Conservation (phyloP, 1,140 invertebrate species). For the Coptotermes formosanus region DNA sequence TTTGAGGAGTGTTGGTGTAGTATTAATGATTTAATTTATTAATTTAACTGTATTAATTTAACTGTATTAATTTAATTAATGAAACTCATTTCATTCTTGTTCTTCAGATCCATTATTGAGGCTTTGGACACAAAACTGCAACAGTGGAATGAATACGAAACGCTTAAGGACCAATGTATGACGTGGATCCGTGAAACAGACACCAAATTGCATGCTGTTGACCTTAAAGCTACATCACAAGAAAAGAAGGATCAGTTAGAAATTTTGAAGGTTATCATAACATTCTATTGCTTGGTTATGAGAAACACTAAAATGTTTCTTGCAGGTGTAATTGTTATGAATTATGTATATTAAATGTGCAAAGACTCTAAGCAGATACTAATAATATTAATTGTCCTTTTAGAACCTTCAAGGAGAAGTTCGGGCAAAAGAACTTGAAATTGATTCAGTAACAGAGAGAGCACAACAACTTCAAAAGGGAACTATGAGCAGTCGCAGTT, state of each 20-base stretch:
- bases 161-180: slow-evolving; percentile 78
- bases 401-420: slow-evolving; percentile 83
- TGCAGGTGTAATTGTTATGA: not conserved
- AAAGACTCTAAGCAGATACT: not conserved
- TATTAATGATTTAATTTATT: not conserved
- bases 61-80: too few species aligned
- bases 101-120: slow-evolving; percentile 65
- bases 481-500: slow-evolving; percentile 57
- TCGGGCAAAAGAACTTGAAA: slow-evolving; percentile 85
- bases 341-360: too few species aligned
- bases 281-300: not conserved
- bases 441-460: slow-evolving; percentile 87
- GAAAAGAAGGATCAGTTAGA: slow-evolving; percentile 86
- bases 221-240: slow-evolving; percentile 76
- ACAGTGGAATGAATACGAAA: slow-evolving; percentile 90
- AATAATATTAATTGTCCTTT: not conserved
- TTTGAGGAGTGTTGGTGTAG: too few species aligned
- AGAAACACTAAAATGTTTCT: not conserved
- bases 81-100: not conserved
- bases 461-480: slow-evolving; percentile 81
- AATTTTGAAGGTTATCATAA: slow-evolving; percentile 55
- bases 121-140: slow-evolving; percentile 77
- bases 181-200: slow-evolving; percentile 89
- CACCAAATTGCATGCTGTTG: slow-evolving; percentile 81
- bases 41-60: not conserved